These are phyloP conservation scores for Trachelus tabidus DNA, from an alignment of 2,888 invertebrate species.

Conservation along the genomic window DNA sequence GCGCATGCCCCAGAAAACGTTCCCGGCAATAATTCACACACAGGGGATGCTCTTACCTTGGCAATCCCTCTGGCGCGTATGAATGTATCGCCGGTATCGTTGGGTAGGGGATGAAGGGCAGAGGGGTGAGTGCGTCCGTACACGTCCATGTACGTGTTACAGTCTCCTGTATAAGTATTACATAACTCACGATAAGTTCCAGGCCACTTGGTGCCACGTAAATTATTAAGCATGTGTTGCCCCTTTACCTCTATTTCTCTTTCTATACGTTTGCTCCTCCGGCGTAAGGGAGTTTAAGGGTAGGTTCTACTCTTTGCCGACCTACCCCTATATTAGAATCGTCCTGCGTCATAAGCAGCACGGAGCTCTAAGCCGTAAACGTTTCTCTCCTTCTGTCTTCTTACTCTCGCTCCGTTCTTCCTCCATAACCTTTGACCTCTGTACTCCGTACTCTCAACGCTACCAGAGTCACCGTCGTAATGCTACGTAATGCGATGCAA, in stretches of 20 bases:
- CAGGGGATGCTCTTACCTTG: constrained; percentile 44
- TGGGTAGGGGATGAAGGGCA: neutral
- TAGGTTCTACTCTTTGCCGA: neutral
- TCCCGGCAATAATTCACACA: constrained; percentile 51
- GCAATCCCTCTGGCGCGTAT: constrained; percentile 23
- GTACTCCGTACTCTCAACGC: neutral
- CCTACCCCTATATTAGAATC: neutral
- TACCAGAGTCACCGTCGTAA: constrained; percentile 34
- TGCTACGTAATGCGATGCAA: constrained; percentile 46
- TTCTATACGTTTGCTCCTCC: neutral
- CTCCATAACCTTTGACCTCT: neutral
- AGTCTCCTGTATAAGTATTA: constrained; percentile 38
- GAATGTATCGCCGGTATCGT: constrained; percentile 15
- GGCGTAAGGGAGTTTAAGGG: neutral
- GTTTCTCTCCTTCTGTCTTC: constrained; percentile 10
- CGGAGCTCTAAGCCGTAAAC: constrained; percentile 2
- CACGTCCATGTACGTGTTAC: constrained; percentile 11
- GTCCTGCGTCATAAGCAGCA: neutral
- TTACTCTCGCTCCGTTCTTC: neutral
- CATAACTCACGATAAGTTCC: constrained; percentile 56
- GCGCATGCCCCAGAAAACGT: constrained; percentile 47
- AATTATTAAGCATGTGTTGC: constrained; percentile 57
- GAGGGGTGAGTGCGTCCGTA: neutral
- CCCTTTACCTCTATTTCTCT: constrained; percentile 34
- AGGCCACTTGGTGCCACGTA: constrained; percentile 53